These are phyloP conservation scores for Chamaetylas fuelleborni DNA, from an alignment of 2,113 vertebrate species.

Conservation along the genomic window DNA sequence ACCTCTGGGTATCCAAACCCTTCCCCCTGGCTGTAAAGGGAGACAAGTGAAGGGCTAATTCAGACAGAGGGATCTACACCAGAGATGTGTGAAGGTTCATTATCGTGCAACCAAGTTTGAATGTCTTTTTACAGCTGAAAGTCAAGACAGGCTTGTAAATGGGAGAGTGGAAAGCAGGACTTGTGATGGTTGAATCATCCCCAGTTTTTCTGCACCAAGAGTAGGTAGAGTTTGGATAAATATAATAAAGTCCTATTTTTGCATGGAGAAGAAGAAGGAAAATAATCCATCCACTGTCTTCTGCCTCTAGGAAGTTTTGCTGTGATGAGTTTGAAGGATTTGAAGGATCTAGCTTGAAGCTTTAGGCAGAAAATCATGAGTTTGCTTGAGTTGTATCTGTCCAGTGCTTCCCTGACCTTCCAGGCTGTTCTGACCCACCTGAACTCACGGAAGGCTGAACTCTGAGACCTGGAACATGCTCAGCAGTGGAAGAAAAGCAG, in stretches of 20 bases:
- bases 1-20: background rate
- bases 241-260: background rate
- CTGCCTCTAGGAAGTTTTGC: background rate
- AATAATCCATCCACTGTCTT: rapidly evolving
- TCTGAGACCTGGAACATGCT: background rate
- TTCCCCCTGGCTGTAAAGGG: background rate
- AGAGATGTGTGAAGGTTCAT: background rate
- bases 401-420: background rate
- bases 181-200: background rate
- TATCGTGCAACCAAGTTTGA: background rate
- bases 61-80: background rate
- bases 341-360: background rate
- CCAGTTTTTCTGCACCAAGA: background rate
- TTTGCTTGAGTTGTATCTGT: background rate
- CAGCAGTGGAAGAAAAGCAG: background rate
- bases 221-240: background rate
- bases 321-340: background rate
- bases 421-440: background rate
- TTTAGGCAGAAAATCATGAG: background rate
- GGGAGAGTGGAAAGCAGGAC: background rate
- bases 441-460: background rate
- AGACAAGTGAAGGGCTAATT: background rate
- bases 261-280: background rate
- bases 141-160: background rate
- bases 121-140: background rate